Evolutionary conservation across 2,113 vertebrate species (phyloP).

Genomic region (Corythaeola cristata): DNA sequence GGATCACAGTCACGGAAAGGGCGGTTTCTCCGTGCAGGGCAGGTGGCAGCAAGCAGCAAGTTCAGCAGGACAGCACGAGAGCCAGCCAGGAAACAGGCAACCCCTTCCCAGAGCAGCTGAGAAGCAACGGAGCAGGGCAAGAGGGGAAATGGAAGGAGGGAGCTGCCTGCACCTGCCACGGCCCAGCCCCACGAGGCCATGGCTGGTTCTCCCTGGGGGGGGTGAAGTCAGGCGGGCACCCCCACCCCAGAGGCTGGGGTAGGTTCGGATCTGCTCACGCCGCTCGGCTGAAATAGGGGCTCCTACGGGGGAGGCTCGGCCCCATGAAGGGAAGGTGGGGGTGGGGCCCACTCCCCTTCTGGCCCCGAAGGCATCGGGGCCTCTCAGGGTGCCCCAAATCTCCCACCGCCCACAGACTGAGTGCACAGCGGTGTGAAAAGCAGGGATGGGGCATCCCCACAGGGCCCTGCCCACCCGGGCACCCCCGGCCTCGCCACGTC

Average conservation of each 20-base stretch:
- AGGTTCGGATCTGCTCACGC: fast-evolving
- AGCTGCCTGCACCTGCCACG: fast-evolving
- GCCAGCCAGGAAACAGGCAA: background rate
- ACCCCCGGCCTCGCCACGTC: background rate
- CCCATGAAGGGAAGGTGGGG: too few species aligned
- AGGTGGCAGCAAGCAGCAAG: background rate
- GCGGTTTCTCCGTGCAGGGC: background rate
- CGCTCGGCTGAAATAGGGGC: background rate
- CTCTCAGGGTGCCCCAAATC: fast-evolving
- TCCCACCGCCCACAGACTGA: background rate
- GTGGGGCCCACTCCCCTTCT: background rate
- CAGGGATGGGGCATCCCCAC: background rate
- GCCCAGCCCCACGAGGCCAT: too few species aligned
- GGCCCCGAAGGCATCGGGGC: background rate
- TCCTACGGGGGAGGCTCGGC: too few species aligned
- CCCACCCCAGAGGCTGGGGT: fast-evolving
- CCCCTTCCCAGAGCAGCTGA: too few species aligned
- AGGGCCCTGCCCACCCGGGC: background rate
- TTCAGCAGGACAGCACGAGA: background rate
- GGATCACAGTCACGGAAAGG: fast-evolving
- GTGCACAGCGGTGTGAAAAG: too few species aligned
- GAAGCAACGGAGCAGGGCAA: background rate
- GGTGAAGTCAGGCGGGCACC: background rate
- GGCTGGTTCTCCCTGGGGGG: fast-evolving
- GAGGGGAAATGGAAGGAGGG: fast-evolving